Evolutionary conservation across 2,888 invertebrate genomes (phyloP), one percentile per base, ranked within the genome.

Genomic region (Euplexia lucipara): DNA sequence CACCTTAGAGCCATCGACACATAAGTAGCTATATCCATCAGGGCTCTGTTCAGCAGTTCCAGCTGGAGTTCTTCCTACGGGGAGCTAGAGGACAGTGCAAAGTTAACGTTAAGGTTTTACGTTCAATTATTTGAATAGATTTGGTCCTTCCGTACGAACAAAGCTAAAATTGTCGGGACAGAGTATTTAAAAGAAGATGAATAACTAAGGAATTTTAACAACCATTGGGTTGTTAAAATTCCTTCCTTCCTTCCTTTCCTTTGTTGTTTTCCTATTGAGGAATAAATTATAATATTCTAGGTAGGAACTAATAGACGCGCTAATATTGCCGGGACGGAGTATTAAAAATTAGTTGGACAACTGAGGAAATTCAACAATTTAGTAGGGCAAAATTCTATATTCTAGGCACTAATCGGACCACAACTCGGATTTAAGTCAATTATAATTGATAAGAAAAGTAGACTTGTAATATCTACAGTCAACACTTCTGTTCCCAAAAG

Each of bases 1-100:
- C 0, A 96, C 96, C 82, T 97, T 97, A 7, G 96, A 96, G 2
- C 98, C 98, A 86, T 98, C 98, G 4, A 97, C 97, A 85, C 98
- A 98, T 42, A 98, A 96, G 86, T 98, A 98, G 51, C 97, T 96
- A 87, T 96, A 98, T 32, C 97, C 96, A 8, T 95, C 96, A 0
- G 97, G 96, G 71, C 97, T 96, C 87, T 96, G 96, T 45, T 96
- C 92, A 0, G 96, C 96, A n/a, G 93, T 88, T 41, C 91, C 90
- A 0, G 96, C 96, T 16, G 96, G 95, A 0, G 95, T 93, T 0
- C 92, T 95, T 14, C 97, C 97, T 58, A 96, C 96, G 34, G 97
- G 96, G 16, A 97, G 92, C 97, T 97, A 79, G 1, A 82, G 74
- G 30, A 56, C 30, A 42, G 5, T 8, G 1, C 32, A 54, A 30